phyloP scores from a whole-genome alignment of 1,140 invertebrate genomes.

The Steinernema khuongi region DNA sequence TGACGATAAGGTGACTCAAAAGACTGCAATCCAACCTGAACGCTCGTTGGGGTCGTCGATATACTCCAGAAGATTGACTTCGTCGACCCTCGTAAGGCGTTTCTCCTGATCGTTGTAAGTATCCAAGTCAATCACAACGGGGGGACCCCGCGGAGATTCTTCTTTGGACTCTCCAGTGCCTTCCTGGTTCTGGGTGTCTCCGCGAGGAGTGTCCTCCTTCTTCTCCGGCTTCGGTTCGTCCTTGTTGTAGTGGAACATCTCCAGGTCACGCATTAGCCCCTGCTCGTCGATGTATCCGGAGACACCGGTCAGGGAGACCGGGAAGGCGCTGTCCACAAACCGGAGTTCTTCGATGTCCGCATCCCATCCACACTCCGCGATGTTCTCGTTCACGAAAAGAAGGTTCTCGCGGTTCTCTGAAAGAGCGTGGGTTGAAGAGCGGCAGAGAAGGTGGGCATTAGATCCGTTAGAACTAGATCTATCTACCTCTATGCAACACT shows the following conservation, averaged over 20 bases:
- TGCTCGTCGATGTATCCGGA: neutral
- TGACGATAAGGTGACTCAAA: too few species aligned
- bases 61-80: too few species aligned
- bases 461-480: neutral
- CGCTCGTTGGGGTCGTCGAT: neutral
- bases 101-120: too few species aligned
- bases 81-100: too few species aligned
- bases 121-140: too few species aligned
- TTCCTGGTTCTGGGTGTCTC: too few species aligned
- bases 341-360: neutral
- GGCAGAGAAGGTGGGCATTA: neutral
- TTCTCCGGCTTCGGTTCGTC: neutral
- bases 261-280: neutral
- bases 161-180: too few species aligned
- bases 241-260: neutral
- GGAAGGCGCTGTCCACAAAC: neutral
- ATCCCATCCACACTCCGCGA: conserved; percentile 21
- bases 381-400: neutral
- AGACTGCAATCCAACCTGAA: neutral
- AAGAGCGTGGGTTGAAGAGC: neutral
- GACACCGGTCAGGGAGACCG: neutral
- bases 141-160: too few species aligned
- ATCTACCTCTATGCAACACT: neutral
- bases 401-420: neutral
- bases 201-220: neutral